Evolutionary conservation across 2,888 invertebrate genomes (phyloP).

Genomic region (Catotricha subobsoleta): DNA sequence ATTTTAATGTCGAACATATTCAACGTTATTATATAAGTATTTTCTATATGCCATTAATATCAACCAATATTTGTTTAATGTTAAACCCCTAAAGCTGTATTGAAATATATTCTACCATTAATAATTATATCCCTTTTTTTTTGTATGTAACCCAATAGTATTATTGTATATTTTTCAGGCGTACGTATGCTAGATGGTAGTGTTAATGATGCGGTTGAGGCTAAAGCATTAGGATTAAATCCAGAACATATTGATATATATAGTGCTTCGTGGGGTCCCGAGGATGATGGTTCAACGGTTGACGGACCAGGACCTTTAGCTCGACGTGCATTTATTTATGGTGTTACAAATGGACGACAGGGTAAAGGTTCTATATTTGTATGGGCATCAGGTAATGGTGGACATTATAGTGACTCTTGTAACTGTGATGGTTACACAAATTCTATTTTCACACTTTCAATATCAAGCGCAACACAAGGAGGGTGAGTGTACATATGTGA

Average conservation of each 20-base stretch:
- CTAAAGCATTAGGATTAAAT: conserved; percentile 78
- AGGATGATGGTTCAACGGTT: conserved; percentile 60
- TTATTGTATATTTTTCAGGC: too few species aligned
- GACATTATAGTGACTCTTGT: conserved; percentile 88
- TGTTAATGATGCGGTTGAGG: conserved; percentile 92
- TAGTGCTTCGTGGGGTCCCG: conserved; percentile 91
- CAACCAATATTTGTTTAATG: too few species aligned
- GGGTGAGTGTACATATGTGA: conserved; percentile 48
- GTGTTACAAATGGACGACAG: conserved; percentile 78
- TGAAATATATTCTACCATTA: too few species aligned
- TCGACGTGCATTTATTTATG: conserved; percentile 80
- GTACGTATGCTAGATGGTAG: conserved; percentile 96
- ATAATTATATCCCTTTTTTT: too few species aligned
- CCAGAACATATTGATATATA: conserved; percentile 92
- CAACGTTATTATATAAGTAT: too few species aligned
- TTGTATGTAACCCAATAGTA: too few species aligned
- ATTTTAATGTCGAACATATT: too few species aligned
- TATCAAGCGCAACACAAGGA: conserved; percentile 94
- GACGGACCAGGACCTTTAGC: conserved; percentile 80
- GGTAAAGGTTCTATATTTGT: conserved; percentile 93
- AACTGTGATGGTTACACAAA: conserved; percentile 99
- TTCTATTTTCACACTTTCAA: conserved; percentile 94
- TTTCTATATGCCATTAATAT: too few species aligned
- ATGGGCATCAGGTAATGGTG: conserved; percentile 95
- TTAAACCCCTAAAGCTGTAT: too few species aligned